Conservation (phyloP, 2,113 vertebrate species). For the Tragelaphus buxtoni region DNA sequence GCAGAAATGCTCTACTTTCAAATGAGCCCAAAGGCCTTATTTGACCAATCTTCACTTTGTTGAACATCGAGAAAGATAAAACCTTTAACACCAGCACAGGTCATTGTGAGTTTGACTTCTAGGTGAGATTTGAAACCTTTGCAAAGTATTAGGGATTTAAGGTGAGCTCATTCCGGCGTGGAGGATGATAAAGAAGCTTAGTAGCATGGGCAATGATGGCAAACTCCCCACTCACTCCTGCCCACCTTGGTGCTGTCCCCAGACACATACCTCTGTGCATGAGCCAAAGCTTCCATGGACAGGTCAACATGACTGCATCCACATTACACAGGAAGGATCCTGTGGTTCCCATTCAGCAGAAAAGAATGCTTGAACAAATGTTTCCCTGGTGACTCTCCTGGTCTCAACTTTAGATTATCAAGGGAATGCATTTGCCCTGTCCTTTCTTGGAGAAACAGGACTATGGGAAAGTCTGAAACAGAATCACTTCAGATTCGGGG, state of each 20-base stretch:
- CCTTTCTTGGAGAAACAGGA: not conserved
- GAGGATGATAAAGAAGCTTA: not conserved
- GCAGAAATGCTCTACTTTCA: not conserved
- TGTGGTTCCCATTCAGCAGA: not conserved
- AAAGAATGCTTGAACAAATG: no score
- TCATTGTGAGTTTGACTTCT: not conserved
- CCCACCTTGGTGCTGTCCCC: not conserved
- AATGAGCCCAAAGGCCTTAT: not conserved
- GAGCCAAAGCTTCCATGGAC: not conserved
- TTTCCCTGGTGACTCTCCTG: not conserved
- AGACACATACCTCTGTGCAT: not conserved
- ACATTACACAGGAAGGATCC: not conserved
- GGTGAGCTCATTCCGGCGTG: not conserved
- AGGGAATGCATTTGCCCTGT: not conserved
- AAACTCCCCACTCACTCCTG: not conserved
- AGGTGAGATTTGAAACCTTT: not conserved
- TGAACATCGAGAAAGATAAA: not conserved
- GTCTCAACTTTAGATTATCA: not conserved
- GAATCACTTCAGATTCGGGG: not conserved
- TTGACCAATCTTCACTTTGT: not conserved
- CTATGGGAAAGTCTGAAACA: not conserved
- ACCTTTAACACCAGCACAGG: not conserved
- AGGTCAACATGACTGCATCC: not conserved
- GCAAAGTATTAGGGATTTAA: not conserved
- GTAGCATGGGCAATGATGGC: rapidly evolving